Base-by-base conservation (phyloP, 2,113 vertebrate genomes). In the Vulpes ferrilata region DNA sequence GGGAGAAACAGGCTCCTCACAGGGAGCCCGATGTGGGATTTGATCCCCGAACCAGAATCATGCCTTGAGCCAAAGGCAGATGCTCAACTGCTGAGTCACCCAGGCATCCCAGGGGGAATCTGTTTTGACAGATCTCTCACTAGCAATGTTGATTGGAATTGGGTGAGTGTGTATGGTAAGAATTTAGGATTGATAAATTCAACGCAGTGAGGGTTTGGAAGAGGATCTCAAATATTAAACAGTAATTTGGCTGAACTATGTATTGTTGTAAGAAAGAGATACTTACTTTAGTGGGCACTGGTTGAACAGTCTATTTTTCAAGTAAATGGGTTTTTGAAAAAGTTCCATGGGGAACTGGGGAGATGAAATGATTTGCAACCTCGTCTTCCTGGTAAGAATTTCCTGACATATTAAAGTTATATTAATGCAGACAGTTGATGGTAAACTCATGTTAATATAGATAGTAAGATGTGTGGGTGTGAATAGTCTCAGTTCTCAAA, bases 251-350 rank as follows among this genome's bases (percentile, higher is more conserved):
- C 48, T 80, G 76, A 94, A 5, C 15, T 67, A 3, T n/a, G 2
- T 65, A 38, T 89, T 86, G 32, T 93, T 93, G 55, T 95, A 35
- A 73, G 38, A 85, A 78, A 79, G 62, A 65, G 25, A 38, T 86
- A 38, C 57, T 83, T 73, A 67, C 51, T 48, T 80, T 38, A 78
- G 30, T 84, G 38, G 89, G 7, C 23, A 13, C 62, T 87, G 65
- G 43, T 64, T 85, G 23, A 64, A 2, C 3, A 51, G 8, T 76
- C 27, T 69, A 23, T 55, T 84, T 96, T 93, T 59, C 74, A 87
- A 84, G 16, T 60, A 95, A 88, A 73, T 60, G 35, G 11, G 0
- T 65, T 84, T 90, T 90, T 22, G 43, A n/a, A 11, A 30, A 96
- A 65, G 23, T 90, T 86, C 30, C 7, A 13, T 78, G 25, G 65